These are phyloP conservation scores for Holothuria leucospilota DNA, from an alignment of 53 echinoderm and acorn worm genomes.

Conservation along the genomic window DNA sequence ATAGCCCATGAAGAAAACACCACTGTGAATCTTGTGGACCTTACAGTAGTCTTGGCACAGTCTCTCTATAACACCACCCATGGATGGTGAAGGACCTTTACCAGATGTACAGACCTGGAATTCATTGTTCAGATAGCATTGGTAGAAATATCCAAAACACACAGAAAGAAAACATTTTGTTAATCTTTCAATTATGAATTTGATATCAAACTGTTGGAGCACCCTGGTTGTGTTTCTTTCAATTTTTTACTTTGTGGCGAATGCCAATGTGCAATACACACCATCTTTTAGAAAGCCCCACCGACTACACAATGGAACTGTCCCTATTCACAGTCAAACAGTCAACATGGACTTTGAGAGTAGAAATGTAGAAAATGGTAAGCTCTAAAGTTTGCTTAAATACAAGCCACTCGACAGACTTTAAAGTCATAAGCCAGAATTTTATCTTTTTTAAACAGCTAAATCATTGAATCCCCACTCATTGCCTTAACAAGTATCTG, in stretches of 20 bases:
- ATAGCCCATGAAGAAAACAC: no score
- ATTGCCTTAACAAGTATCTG: not conserved
- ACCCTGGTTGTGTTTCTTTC: not conserved
- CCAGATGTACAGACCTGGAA: no score
- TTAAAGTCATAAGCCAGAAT: not conserved
- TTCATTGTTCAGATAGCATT: not conserved
- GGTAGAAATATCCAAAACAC: not conserved
- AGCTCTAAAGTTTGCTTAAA: not conserved
- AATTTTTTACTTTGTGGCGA: slow-evolving; percentile 1
- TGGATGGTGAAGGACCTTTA: no score
- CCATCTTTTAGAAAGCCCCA: not conserved
- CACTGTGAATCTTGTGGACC: no score
- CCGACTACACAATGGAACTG: not conserved
- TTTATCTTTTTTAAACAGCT: not conserved
- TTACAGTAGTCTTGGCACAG: no score
- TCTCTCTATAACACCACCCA: no score
- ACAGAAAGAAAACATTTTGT: no score
- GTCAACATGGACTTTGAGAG: slow-evolving; percentile 24
- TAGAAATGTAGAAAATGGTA: slow-evolving; percentile 18
- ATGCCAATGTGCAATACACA: slow-evolving; percentile 37
- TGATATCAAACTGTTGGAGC: slow-evolving; percentile 14
- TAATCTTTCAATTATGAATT: not conserved
- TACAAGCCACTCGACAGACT: not conserved
- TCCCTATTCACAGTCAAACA: not conserved
- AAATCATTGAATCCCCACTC: no score